phyloP scores from a whole-genome alignment of 2,888 invertebrate genomes.

The Trichacis sp. region DNA sequence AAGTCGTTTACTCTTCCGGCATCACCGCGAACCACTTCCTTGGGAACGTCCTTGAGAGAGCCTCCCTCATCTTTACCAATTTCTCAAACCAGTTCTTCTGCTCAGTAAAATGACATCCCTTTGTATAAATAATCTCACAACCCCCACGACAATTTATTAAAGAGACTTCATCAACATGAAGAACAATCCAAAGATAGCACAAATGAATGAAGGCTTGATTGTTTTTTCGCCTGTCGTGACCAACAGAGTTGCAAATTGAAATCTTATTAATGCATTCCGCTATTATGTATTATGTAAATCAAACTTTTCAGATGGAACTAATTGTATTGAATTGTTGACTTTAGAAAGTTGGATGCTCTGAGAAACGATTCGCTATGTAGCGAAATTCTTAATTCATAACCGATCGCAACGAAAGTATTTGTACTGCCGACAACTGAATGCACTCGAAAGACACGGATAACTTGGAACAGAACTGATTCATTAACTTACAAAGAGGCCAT shows the following conservation, averaged over 20 bases:
- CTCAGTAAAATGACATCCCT: no score
- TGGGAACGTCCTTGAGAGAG: slow-evolving; percentile 37
- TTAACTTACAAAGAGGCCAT: slow-evolving; percentile 43
- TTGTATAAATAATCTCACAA: no score
- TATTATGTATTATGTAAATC: no score
- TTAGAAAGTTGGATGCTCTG: background rate
- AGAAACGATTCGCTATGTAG: background rate
- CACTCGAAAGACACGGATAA: background rate
- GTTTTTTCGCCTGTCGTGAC: no score
- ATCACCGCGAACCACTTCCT: slow-evolving; percentile 45
- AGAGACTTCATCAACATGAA: no score
- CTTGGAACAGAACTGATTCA: slow-evolving; percentile 50
- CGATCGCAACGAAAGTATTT: background rate
- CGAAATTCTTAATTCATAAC: background rate
- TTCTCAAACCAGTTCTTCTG: no score
- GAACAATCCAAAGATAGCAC: no score
- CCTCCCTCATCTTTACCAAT: slow-evolving; percentile 47
- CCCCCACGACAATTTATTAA: no score
- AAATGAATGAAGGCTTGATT: no score
- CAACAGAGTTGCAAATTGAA: no score
- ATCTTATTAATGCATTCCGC: no score
- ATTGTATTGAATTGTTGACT: background rate
- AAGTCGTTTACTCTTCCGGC: slow-evolving; percentile 49
- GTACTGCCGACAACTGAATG: background rate
- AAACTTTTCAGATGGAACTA: background rate